Percentiles rank a stretch among this genome's conserved stretches.
Conservation (phyloP, 92 coral and sea anemone genomes). For the Palythoa grandis region DNA sequence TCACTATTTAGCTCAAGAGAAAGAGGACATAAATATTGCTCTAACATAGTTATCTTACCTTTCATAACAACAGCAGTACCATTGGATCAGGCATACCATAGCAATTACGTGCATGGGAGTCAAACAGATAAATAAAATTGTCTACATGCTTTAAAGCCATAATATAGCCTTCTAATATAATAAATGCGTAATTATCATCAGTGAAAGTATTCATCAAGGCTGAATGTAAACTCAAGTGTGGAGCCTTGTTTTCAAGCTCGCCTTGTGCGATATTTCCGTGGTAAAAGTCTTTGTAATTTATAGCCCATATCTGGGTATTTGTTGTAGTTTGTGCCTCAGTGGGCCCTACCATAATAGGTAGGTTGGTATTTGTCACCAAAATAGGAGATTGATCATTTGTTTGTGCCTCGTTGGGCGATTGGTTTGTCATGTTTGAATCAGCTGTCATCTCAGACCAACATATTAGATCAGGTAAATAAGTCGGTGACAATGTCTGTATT, state of each 20-base stretch:
- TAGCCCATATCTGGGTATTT: neutral
- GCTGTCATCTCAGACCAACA: neutral
- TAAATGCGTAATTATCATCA: neutral
- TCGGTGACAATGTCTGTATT: neutral
- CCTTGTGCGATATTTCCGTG: neutral
- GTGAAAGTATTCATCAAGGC: constrained; percentile 7
- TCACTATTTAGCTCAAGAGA: neutral
- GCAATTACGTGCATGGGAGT: neutral
- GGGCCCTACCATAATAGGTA: constrained; percentile 16
- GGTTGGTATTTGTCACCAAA: neutral
- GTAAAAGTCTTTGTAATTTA: neutral
- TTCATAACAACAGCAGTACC: constrained; percentile 4
- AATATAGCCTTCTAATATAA: neutral
- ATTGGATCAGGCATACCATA: constrained; percentile 1
- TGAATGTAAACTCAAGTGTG: neutral
- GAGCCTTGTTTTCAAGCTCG: neutral
- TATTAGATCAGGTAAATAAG: too few relatives aligned
- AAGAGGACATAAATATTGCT: neutral
- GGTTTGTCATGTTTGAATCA: neutral
- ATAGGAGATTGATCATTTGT: constrained; percentile 22
- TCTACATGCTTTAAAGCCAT: neutral
- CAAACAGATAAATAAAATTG: neutral
- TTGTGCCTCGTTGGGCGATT: neutral
- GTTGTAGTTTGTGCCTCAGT: neutral
- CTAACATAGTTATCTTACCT: neutral